Evolutionary conservation across 23 tunicate genomes (phyloP), one percentile per base, ranked within the genome.

Genomic region (Ciona savignyi): DNA sequence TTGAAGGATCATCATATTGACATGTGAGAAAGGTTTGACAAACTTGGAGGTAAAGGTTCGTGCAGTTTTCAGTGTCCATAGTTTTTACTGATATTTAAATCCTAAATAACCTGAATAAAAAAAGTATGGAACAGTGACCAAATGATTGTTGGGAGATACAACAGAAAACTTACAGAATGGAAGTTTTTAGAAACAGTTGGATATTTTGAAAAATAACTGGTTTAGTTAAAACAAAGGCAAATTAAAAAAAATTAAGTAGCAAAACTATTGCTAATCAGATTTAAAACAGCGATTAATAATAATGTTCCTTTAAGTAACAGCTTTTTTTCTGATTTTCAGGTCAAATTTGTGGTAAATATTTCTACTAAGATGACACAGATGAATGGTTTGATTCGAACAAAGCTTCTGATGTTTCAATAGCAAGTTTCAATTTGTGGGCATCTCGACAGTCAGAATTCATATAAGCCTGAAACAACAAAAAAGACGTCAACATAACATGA

Each of bases 31-130:
- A 77, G 19, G 87, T 82, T 67, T 88, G 96, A 34, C 96, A 81
- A 2, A 78, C 86, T 82, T 88, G 87, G 9, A 88, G 51, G 67
- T 88, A 88, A 26, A 88, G 75, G 67, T 88, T 81, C 21, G 96
- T 80, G 68, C 83, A 71, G 62, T 88, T 88, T 77, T 88, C 96
- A 51, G 85, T 77, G 35, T 88, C 96, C 96, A 88, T 88, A 11
- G 20, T 49, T 49, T 49, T 49, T 63, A n/a, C 4, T 9, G 26
- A 9, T n/a, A 63, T 63, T 9, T 63, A n/a, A 22, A 9, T n/a
- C 15, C 28, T 63, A n/a, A 20, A 23, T 11, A 63, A 63, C 26
- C 67, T 25, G 15, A 63, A 6, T 4, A 63, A 9, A 63, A 63
- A 42, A 42, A 42, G 9, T 42, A 15, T 42, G 56, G 15, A 42